Evolutionary conservation across 2,797 vertebrate species (phyloP), one percentile per base, ranked within the genome.

Genomic region (Mastacembelus armatus): DNA sequence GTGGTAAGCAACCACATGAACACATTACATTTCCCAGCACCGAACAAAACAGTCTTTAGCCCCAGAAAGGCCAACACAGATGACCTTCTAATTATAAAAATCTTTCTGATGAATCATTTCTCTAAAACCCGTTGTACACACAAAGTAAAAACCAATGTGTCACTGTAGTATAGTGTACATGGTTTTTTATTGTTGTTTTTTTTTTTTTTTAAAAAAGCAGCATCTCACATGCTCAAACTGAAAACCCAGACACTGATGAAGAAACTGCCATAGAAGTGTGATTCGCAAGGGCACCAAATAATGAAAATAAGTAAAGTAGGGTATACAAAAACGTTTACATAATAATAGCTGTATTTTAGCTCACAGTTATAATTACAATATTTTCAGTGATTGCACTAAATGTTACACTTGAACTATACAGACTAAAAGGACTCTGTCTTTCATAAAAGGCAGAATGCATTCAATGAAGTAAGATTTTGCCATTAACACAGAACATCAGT

Each of bases 401-500:
- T 33, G 43, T 83, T 55, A 16, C 50, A 50, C 35, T 63, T 83
- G 51, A 83, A 63, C 61, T 22, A 33, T 35, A 15, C 59, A 62
- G 24, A 71, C 57, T 38, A 39, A 54, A 77, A 42, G 21, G 18
- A 51, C 50, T 18, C 11, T 57, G 67, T 57, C 44, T 51, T 65
- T 73, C 26, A 71, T 39, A 56, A 77, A 82, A 74, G 68, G 43
- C 50, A 70, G 40, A 56, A 67, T 63, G 30, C 50, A 50, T 75
- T 87, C 63, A 85, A 56, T 77, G 66, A 67, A 92, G 92, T 86
- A 91, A 92, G 90, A 92, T 90, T 92, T 70, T 85, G 84, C 91
- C 93, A 93, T 94, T 94, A 40, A 93, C 89, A 91, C 92, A 94
- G 90, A 94, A 90, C 91, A 94, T 90, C 87, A 89, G 90, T 93